Evolutionary conservation across 2,888 invertebrate species (phyloP).

Genomic region (Dendrolimus pini): DNA sequence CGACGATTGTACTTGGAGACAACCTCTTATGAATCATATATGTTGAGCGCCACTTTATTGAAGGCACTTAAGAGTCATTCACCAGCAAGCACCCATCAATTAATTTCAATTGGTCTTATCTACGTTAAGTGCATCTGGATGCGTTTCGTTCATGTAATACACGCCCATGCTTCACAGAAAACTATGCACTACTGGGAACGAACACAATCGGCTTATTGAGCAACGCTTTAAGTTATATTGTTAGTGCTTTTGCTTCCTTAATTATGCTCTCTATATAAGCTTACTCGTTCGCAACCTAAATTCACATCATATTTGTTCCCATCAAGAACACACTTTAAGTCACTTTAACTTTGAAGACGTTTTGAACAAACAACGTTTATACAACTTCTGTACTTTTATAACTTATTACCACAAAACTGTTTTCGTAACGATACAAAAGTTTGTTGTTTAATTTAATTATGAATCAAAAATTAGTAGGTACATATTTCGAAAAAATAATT

Average conservation of each 20-base stretch:
- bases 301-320: no score
- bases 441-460: no score
- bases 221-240: background rate
- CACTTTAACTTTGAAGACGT: no score
- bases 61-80: conserved; percentile 32
- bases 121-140: conserved; percentile 30
- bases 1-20: background rate
- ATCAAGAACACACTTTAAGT: no score
- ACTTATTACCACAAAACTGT: no score
- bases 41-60: conserved; percentile 29
- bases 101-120: conserved; percentile 45
- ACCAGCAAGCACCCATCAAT: conserved; percentile 38
- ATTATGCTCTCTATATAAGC: no score
- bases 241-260: background rate
- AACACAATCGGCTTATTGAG: background rate
- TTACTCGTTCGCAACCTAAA: no score
- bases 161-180: conserved; percentile 22
- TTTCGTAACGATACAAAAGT: no score
- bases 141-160: conserved; percentile 26
- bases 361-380: no score
- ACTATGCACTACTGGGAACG: conserved; percentile 8
- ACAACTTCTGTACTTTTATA: no score
- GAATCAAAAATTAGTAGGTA: no score
- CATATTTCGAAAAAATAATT: no score
- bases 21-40: conserved; percentile 37